Percentiles rank a stretch among this genome's conserved stretches.
Evolutionary conservation across 2,797 vertebrate species (phyloP).

Genomic region (Microctenopoma stevenorrisi): DNA sequence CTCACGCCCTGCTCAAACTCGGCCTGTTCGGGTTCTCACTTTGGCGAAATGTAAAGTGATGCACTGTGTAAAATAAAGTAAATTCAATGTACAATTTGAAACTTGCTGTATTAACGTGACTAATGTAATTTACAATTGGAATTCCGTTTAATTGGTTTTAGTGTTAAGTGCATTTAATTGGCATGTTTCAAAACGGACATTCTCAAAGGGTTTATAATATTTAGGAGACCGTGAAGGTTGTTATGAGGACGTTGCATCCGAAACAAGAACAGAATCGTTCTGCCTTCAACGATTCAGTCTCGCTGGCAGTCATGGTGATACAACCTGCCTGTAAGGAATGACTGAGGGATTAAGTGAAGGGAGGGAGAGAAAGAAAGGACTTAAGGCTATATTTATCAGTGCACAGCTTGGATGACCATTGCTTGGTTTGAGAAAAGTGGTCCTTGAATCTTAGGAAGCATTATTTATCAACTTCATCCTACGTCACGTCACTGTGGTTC

Average conservation of each 20-base stretch:
- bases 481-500: constrained; percentile 30
- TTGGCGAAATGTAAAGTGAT: neutral
- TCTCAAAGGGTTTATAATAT: constrained; percentile 18
- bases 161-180: constrained; percentile 38
- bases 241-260: constrained; percentile 18
- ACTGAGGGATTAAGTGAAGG: constrained; percentile 71
- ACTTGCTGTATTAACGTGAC: too few relatives aligned
- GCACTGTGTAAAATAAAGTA: neutral
- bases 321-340: constrained; percentile 71
- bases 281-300: constrained; percentile 24
- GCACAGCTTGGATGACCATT: constrained; percentile 44
- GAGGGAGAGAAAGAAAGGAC: constrained; percentile 56
- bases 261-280: constrained; percentile 13
- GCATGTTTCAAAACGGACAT: constrained; percentile 40
- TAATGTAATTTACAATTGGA: constrained; percentile 2
- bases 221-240: constrained; percentile 7
- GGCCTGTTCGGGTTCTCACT: neutral
- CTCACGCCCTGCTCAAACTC: constrained; percentile 6
- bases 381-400: constrained; percentile 71
- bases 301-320: constrained; percentile 72
- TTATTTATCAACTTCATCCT: constrained; percentile 40
- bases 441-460: constrained; percentile 34
- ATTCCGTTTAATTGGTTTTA: constrained; percentile 38
- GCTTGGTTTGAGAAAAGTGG: constrained; percentile 19
- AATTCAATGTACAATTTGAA: neutral